phyloP scores from a whole-genome alignment of 2,113 vertebrate species.

The Macroglossus sobrinus region DNA sequence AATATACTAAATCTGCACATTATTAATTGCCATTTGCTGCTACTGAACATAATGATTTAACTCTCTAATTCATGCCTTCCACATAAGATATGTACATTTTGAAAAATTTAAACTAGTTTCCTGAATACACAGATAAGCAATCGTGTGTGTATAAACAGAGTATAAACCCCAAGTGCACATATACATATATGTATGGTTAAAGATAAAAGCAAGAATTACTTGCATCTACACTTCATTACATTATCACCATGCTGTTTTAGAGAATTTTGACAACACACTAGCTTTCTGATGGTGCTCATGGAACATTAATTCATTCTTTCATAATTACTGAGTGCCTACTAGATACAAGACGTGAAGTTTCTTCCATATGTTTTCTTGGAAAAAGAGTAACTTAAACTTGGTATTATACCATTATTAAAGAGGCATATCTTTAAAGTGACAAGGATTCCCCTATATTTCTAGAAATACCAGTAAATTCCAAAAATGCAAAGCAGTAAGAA shows the following conservation, averaged over 20 bases:
- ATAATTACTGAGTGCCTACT: neutral
- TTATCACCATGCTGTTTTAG: neutral
- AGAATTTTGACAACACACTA: neutral
- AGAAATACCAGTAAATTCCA: slow-evolving; percentile 10
- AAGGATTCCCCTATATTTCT: neutral
- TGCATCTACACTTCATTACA: neutral
- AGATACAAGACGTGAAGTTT: neutral
- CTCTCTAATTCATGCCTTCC: slow-evolving; percentile 59
- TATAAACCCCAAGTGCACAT: neutral
- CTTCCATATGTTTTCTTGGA: neutral
- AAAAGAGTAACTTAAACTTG: slow-evolving; percentile 12
- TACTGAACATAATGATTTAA: slow-evolving; percentile 34
- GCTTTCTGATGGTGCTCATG: neutral
- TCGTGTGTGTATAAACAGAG: neutral
- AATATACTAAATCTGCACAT: slow-evolving; percentile 54
- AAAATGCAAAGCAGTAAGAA: neutral
- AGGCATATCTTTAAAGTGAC: slow-evolving; percentile 1
- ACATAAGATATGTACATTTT: neutral
- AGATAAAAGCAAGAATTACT: neutral
- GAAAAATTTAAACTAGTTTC: slow-evolving; percentile 13
- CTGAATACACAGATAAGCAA: neutral
- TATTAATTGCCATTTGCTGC: slow-evolving; percentile 69
- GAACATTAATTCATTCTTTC: neutral
- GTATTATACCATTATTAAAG: too few species aligned
- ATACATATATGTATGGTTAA: neutral